Evolutionary conservation across 1,140 invertebrate genomes (phyloP).

Genomic region (Drosophila simulans): DNA sequence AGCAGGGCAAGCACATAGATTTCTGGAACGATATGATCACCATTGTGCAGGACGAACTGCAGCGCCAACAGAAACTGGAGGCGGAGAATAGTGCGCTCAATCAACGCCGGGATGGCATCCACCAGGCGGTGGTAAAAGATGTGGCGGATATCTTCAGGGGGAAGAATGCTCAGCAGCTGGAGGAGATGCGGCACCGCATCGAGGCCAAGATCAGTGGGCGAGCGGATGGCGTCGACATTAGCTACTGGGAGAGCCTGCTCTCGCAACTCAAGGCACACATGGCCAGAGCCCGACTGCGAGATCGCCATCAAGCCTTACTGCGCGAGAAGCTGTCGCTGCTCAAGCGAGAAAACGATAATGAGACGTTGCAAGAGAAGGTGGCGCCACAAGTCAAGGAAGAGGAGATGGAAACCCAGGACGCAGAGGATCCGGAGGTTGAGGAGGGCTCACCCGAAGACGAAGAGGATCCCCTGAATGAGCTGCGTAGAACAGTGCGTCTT

Average conservation of each 20-base stretch:
- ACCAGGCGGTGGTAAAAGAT: constrained; percentile 95
- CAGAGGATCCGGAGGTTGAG: constrained; percentile 12
- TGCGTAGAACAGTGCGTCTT: constrained; percentile 86
- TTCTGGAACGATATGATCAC: constrained; percentile 99
- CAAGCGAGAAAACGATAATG: constrained; percentile 88
- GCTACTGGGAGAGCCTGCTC: constrained; percentile 98
- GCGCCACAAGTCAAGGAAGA: constrained; percentile 8
- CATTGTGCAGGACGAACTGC: constrained; percentile 97
- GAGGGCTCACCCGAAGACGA: constrained; percentile 49
- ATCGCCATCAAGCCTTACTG: constrained; percentile 97
- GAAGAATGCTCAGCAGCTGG: constrained; percentile 94
- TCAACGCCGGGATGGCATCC: constrained; percentile 95
- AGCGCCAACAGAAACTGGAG: constrained; percentile 91
- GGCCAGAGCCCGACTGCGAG: constrained; percentile 95
- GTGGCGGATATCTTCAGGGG: constrained; percentile 95
- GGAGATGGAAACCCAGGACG: constrained; percentile 24
- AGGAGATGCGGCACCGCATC: constrained; percentile 93
- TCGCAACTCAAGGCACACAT: constrained; percentile 98
- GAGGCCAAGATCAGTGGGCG: constrained; percentile 94
- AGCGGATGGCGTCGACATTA: constrained; percentile 96
- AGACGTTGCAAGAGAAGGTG: constrained; percentile 37
- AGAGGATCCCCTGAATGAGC: constrained; percentile 86
- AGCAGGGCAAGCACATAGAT: constrained; percentile 93
- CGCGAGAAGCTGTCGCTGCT: constrained; percentile 94
- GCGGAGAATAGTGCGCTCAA: constrained; percentile 87